Conservation (phyloP, 1,140 invertebrate species). For the Ladona fulva region DNA sequence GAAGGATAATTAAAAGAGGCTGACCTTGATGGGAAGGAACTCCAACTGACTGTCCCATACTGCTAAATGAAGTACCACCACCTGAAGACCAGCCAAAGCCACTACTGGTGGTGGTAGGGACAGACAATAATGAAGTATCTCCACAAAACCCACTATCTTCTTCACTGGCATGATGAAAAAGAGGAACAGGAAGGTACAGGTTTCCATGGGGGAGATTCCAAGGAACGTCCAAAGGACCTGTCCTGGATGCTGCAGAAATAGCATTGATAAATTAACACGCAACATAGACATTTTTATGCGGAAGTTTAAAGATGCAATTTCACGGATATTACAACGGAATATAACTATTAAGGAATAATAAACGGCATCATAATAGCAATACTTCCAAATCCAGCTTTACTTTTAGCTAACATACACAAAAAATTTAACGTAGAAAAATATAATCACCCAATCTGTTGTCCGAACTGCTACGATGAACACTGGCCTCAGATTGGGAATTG, state of each 20-base stretch:
- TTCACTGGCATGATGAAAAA: conserved; percentile 19
- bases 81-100: background rate
- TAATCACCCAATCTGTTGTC: conserved; percentile 23
- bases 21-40: background rate
- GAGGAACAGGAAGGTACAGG: conserved; percentile 14
- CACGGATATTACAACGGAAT: no score
- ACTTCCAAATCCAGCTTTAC: no score
- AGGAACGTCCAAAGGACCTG: conserved; percentile 22
- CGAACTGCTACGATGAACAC: conserved; percentile 13
- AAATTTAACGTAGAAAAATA: conserved; percentile 20
- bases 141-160: conserved; percentile 28
- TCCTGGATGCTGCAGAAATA: conserved; percentile 13
- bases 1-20: no score
- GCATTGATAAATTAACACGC: background rate
- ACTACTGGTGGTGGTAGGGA: conserved; percentile 5
- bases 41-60: background rate
- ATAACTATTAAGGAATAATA: no score
- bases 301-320: no score
- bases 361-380: no score
- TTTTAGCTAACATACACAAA: no score
- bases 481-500: conserved; percentile 30
- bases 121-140: conserved; percentile 25
- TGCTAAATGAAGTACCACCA: background rate
- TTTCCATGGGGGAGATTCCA: background rate
- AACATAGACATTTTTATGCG: no score